phyloP scores from a whole-genome alignment of 1,140 invertebrate species.

The Drosophila busckii region DNA sequence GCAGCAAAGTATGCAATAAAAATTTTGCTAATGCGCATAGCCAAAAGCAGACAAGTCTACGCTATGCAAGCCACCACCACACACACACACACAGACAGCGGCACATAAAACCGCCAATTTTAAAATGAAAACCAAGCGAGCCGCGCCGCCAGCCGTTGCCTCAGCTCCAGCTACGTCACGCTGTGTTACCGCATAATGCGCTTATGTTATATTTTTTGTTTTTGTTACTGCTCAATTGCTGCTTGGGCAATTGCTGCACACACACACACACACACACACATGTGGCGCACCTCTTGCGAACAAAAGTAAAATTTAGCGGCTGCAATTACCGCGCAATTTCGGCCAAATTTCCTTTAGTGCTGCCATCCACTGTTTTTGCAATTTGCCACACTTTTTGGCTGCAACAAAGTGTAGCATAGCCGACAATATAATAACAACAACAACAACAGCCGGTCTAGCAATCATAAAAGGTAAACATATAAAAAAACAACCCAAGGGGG shows the following conservation, averaged over 20 bases:
- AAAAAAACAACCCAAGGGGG: constrained; percentile 34
- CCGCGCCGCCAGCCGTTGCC: constrained; percentile 39
- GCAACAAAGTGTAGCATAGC: constrained; percentile 15
- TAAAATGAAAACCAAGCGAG: constrained; percentile 75
- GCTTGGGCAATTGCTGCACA: no score
- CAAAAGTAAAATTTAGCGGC: constrained; percentile 76
- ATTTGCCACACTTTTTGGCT: constrained; percentile 66
- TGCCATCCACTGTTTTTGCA: no score
- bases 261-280: no score
- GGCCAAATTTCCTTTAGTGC: constrained; percentile 67
- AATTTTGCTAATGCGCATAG: constrained; percentile 74
- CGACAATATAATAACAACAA: constrained; percentile 7
- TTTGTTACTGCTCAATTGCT: constrained; percentile 66
- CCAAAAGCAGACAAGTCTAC: no score
- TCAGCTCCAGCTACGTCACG: no score
- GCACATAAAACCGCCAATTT: constrained; percentile 78
- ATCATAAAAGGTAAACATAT: constrained; percentile 56
- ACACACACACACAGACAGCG: constrained; percentile 27
- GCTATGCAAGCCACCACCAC: constrained; percentile 12
- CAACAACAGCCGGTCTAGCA: constrained; percentile 34
- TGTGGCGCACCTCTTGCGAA: no score
- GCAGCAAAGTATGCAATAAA: constrained; percentile 75
- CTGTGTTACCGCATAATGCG: constrained; percentile 57
- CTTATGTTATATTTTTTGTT: constrained; percentile 32
- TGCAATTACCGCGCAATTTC: constrained; percentile 74